Evolutionary conservation across 1,140 invertebrate species (phyloP).

Genomic region (Brachionus manjavacas): DNA sequence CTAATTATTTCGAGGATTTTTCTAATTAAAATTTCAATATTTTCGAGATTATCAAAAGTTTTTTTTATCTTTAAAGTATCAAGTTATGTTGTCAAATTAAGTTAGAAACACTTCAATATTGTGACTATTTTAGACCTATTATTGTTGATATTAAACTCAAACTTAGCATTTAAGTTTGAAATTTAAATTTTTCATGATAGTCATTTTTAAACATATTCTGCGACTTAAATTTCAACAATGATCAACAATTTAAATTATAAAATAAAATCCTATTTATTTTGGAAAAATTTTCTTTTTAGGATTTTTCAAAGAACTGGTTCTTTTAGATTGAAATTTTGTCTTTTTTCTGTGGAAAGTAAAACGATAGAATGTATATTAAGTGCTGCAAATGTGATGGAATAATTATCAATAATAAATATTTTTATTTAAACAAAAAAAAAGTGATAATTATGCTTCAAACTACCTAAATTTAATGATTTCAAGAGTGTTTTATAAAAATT

Average conservation of each 20-base stretch:
- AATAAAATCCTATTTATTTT: no score
- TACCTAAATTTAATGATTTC: background rate
- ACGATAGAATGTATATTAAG: no score
- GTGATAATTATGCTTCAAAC: background rate
- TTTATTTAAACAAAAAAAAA: no score
- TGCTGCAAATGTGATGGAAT: no score
- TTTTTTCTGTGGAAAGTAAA: no score
- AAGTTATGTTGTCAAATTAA: background rate
- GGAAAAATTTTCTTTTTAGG: no score
- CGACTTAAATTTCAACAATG: background rate
- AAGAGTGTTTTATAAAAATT: background rate
- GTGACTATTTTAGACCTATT: background rate
- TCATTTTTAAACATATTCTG: background rate
- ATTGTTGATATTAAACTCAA: background rate
- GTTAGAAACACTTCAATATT: background rate
- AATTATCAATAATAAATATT: no score
- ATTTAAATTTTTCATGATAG: background rate
- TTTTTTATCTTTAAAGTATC: background rate
- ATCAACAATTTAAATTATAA: background rate
- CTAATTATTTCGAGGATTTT: conserved; percentile 4
- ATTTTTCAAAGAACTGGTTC: no score
- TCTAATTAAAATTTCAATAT: conserved; percentile 1
- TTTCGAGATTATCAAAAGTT: conserved; percentile 1
- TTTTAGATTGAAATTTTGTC: no score
- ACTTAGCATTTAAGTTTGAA: background rate